Evolutionary conservation across 2,888 invertebrate genomes (phyloP), one percentile per base, ranked within the genome.

Genomic region (Caenorhabditis sp.): DNA sequence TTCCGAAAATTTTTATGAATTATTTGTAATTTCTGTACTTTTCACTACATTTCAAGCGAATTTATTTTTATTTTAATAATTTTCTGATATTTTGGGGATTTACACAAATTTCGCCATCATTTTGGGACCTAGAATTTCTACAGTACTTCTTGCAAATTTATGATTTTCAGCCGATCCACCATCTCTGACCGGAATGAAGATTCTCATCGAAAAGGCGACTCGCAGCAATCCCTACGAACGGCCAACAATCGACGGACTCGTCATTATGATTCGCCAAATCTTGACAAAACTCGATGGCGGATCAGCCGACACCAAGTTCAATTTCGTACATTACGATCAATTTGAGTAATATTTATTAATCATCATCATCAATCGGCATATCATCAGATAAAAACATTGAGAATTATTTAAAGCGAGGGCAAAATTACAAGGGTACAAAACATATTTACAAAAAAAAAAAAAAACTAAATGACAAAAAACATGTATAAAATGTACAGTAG

Each of bases 201-300:
- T 36, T 5, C 23, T 72, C 27, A 65, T 72, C 20, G 20, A 21
- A 4, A 58, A 54, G 23, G 56, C 67, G 5, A 68, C 65, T 21
- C 64, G 61, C 12, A 43, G 64, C 1, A 68, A 73, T 63, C 73
- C 73, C 0, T 23, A 54, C 7, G 53, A 62, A 12, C 36, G 73
- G 12, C 73, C 73, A 4, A 66, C 68, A 17, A 73, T 69, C 66
- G n/a, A 69, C 25, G 73, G 73, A 38, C 43, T 73, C 14, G 63
- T 73, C 4, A 54, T 72, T 49, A 54, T 65, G 59, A 65, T 67
- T 61, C 72, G 72, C 14, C 64, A 72, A 31, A 43, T 72, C 2
- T 20, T 59, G 43, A 23, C 25, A 4, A 5, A 5, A 17, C 59
- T 59, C 5, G 10, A 43, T 10, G 14, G 12, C 12, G 12, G 14